A percentile compares a stretch with the other conserved stretches of the same genome.
phyloP scores from a whole-genome alignment of 2,113 vertebrate species.

The Dasyornis broadbenti region DNA sequence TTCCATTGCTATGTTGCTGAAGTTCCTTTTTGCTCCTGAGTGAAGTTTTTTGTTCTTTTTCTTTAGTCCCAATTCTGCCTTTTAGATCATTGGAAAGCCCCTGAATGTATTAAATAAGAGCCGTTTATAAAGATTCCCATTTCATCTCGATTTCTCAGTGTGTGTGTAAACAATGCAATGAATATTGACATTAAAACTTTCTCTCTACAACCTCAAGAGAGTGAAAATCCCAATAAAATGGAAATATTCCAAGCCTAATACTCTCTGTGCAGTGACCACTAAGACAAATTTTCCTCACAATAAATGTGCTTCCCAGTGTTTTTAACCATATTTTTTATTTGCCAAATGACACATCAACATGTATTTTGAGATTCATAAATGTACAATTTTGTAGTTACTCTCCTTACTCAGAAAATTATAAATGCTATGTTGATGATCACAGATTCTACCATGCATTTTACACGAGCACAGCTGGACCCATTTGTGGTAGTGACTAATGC shows the following conservation, averaged over 20 bases:
- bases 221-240: neutral
- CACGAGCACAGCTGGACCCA: neutral
- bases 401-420: neutral
- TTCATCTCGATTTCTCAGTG: neutral
- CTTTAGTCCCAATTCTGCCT: neutral
- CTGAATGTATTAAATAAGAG: neutral
- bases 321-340: neutral
- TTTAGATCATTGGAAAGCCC: neutral
- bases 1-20: neutral
- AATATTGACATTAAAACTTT: neutral
- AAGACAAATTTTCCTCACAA: neutral
- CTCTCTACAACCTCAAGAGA: neutral
- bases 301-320: neutral
- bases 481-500: neutral
- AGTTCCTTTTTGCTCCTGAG: neutral
- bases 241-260: neutral
- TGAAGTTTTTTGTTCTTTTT: accelerated
- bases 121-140: neutral
- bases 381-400: neutral
- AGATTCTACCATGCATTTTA: neutral
- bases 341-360: neutral
- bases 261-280: neutral
- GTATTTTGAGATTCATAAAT: neutral
- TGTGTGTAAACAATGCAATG: neutral
- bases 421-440: neutral